A percentile compares a stretch with the other conserved stretches of the same genome.
These are phyloP conservation scores for Caenorhabditis auriculariae DNA, from an alignment of 2,888 invertebrate genomes.

Conservation along the genomic window DNA sequence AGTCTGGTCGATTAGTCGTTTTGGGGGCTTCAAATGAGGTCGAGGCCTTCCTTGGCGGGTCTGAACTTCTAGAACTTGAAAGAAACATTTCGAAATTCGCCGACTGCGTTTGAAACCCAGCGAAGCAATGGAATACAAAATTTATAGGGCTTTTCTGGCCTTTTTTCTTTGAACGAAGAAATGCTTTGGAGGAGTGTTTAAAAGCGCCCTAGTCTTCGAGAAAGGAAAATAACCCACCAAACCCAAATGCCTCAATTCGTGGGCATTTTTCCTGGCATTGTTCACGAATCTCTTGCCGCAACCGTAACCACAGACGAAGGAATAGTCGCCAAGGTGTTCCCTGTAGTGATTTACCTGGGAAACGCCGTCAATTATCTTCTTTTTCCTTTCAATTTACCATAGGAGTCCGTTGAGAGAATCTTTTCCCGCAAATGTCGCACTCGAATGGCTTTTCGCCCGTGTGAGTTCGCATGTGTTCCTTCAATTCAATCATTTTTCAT, in stretches of 20 bases:
- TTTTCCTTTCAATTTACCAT: slow-evolving; percentile 32
- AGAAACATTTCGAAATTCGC: too few relatives aligned
- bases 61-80: slow-evolving; percentile 11
- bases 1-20: slow-evolving; percentile 2
- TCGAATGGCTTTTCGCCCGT: slow-evolving; percentile 52
- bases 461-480: slow-evolving; percentile 56
- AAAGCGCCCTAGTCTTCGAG: too few relatives aligned
- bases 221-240: slow-evolving; percentile 21
- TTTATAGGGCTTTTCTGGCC: too few relatives aligned
- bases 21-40: slow-evolving; percentile 46
- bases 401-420: slow-evolving; percentile 48
- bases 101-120: too few relatives aligned
- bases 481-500: slow-evolving; percentile 1
- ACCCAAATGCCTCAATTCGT: slow-evolving; percentile 44
- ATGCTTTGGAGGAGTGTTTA: too few relatives aligned
- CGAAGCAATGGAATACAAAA: too few relatives aligned
- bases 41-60: slow-evolving; percentile 39
- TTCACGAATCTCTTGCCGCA: slow-evolving; percentile 47
- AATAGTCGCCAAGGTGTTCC: slow-evolving; percentile 37
- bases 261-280: slow-evolving; percentile 44
- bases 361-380: neutral
- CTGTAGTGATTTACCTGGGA: slow-evolving; percentile 12
- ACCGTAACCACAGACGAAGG: slow-evolving; percentile 35
- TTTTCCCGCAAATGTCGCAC: slow-evolving; percentile 43
- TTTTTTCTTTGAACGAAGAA: too few relatives aligned